phyloP scores from a whole-genome alignment of 2,113 vertebrate genomes.

The Triplophysa rosa region DNA sequence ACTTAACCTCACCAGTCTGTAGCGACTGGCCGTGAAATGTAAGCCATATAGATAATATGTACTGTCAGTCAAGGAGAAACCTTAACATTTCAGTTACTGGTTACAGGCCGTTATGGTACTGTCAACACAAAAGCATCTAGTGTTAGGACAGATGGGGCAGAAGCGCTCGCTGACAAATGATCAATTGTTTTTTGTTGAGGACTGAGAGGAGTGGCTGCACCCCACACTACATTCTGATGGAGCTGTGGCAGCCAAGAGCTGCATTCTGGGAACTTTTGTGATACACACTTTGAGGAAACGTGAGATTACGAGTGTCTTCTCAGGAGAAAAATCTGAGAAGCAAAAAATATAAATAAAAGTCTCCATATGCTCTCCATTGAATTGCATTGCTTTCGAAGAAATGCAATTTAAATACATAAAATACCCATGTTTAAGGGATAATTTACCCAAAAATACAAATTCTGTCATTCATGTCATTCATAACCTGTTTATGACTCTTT shows the following conservation, averaged over 20 bases:
- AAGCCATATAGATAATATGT: not conserved
- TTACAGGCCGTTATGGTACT: not conserved
- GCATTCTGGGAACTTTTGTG: not conserved
- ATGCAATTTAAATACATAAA: too few relatives aligned
- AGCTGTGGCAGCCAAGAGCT: not conserved
- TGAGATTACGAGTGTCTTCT: too few relatives aligned
- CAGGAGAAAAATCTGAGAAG: too few relatives aligned
- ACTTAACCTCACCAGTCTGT: not conserved
- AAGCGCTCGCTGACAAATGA: not conserved
- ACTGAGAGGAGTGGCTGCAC: not conserved
- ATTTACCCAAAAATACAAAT: too few relatives aligned
- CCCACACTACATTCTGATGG: constrained; percentile 10
- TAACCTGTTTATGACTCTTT: too few relatives aligned
- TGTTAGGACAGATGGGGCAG: not conserved
- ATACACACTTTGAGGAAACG: too few relatives aligned
- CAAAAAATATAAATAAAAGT: too few relatives aligned
- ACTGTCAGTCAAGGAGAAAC: constrained; percentile 9
- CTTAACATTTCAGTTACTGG: not conserved
- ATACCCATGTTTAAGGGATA: too few relatives aligned
- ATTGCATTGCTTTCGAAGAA: too few relatives aligned
- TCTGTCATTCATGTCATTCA: too few relatives aligned
- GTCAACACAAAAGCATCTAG: not conserved
- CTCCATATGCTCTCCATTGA: too few relatives aligned
- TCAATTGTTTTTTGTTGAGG: not conserved
- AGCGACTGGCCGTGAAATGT: constrained; percentile 8